Base-by-base conservation (phyloP, 2,113 vertebrate species). In the Scophthalmus maximus region DNA sequence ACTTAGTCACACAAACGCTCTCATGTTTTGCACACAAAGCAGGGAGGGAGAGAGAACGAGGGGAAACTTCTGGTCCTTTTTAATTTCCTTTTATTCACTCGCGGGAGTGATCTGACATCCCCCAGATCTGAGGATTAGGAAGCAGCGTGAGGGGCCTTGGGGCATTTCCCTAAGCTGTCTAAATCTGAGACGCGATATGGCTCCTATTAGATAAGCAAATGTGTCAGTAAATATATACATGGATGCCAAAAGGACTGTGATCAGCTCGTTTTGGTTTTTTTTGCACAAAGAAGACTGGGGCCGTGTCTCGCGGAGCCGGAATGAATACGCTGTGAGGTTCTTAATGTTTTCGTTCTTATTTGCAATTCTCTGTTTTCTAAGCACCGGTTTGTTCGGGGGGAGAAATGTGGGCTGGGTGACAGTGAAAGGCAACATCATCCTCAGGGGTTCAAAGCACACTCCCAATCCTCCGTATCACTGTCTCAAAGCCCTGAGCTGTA, bases 161-260 rank as follows among this genome's bases (percentile, higher is more conserved):
- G 91, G 73, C 52, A 34, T 76, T 91, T 50, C 74, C 46, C 47
- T 84, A 78, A 90, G 2, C 27, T 76, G 65, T 71, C 47, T 72
- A 84, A 87, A 90, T 91, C 80, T 82, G 72, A 88, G 81, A 77
- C 50, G 20, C 12, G 71, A 88, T 87, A 82, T 76, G 84, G 68
- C 58, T 88, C 62, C 77, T 82, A 82, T 88, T 90, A 91, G 81
- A 92, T 86, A 86, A 89, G 75, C 76, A 86, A 85, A 89, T 81
- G 79, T 76, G 64, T 84, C 67, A 68, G 75, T 76, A 77, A 78
- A 88, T 83, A 63, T 68, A 89, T 79, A 82, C 71, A 79, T 68
- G 68, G 56, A 65, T 61, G 64, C 71, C n/a, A 36, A 62, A 29
- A 68, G 22, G 59, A 64, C 27, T n/a, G 1, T 56, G 52, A 79